These are phyloP conservation scores for Loxodonta africana DNA, from an alignment of 2,113 vertebrate species.

Conservation along the genomic window DNA sequence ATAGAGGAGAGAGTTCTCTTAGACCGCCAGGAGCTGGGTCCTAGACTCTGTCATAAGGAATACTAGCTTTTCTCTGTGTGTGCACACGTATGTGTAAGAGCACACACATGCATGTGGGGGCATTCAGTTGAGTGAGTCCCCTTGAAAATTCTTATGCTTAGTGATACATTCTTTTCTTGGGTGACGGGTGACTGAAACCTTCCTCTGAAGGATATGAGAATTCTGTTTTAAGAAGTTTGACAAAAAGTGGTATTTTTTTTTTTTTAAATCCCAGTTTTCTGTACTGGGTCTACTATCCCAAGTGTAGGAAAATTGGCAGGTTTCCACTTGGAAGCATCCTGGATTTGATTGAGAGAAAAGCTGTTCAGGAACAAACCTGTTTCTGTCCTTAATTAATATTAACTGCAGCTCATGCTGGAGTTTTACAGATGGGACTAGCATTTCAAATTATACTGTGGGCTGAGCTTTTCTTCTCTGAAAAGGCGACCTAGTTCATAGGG, in stretches of 20 bases:
- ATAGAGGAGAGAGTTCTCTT: neutral
- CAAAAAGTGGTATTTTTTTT: neutral
- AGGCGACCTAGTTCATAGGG: constrained; percentile 66
- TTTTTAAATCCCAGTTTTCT: neutral
- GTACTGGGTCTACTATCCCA: neutral
- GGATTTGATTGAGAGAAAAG: constrained; percentile 37
- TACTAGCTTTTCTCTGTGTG: neutral
- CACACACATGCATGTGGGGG: rapidly evolving
- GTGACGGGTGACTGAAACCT: neutral
- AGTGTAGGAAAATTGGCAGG: neutral
- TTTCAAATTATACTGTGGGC: constrained; percentile 49
- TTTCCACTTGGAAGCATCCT: constrained; percentile 58
- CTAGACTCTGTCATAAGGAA: neutral
- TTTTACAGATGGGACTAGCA: constrained; percentile 58
- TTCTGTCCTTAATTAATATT: constrained; percentile 76
- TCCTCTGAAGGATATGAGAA: constrained; percentile 8
- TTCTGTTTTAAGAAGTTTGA: neutral
- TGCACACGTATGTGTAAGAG: neutral
- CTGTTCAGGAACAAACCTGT: constrained; percentile 69
- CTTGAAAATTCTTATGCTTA: neutral
- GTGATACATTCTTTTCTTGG: neutral
- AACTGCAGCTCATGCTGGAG: constrained; percentile 51
- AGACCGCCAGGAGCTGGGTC: neutral
- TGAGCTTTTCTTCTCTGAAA: constrained; percentile 50
- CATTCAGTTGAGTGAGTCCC: neutral